Evolutionary conservation across 2,888 invertebrate species (phyloP), one percentile per base, ranked within the genome.

Genomic region (Dolichopus griseipennis): DNA sequence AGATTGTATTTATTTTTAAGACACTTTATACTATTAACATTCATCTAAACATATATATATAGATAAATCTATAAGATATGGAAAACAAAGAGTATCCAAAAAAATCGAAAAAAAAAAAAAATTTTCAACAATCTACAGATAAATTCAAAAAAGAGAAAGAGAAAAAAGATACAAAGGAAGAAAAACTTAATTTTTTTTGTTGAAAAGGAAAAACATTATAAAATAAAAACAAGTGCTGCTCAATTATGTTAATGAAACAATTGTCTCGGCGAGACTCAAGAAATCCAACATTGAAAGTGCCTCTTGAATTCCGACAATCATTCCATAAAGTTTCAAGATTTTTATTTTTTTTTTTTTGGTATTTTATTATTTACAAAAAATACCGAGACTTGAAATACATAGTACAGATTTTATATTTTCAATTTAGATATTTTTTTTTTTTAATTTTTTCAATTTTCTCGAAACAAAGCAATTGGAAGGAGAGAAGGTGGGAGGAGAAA

Each of bases 231-330:
- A 64, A 64, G 64, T 64, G 33, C 70, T 70, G 71, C 71, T 71
- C 74, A 74, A 74, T 74, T 74, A 74, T 74, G 74, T 73, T 73
- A 74, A 74, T 74, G 74, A 74, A 74, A 74, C 72, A 74, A 74
- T 74, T 73, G 73, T 73, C 74, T 64, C 34, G 52, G 52, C 52
- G 52, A 52, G 52, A 52, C 52, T 52, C n/a, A 15, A 52, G 52
- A 52, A 52, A 52, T 52, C 52, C 52, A 52, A 52, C 52, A 52
- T 52, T 52, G 52, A n/a, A 52, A 52, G 52, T 52, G 52, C 52
- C 52, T 52, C 52, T 52, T 52, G 52, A 52, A 52, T 52, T 52
- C 52, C 52, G 52, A 52, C 52, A 52, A 52, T 52, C 52, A 52
- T 52, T 52, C 52, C 18, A 52, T 52, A 52, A 52, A 52, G 18